Base-by-base conservation (phyloP, 2,113 vertebrate genomes). In the Nyctibius bracteatus region DNA sequence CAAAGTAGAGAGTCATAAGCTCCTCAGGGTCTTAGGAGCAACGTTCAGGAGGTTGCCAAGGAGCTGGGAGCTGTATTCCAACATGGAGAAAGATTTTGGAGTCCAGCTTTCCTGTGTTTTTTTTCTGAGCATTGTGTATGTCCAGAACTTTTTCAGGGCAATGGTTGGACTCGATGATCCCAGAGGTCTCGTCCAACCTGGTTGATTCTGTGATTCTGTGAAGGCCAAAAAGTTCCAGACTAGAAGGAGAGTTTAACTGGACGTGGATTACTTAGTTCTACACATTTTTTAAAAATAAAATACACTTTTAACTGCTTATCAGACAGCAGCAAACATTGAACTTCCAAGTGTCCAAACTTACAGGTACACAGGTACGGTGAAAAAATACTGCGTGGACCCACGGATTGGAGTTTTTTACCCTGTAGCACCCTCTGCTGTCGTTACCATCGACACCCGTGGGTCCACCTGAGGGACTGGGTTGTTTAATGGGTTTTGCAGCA, bases 351-450 rank as follows among this genome's bases (percentile, higher is more conserved):
- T 30, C 14, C 1, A 35, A 16, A 57, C 8, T 17, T 4, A 3
- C 44, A 51, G n/a, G 16, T 33, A 5, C 1, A 0, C 15, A 9
- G 28, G 2, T 0, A 3, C 0, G 1, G 20, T 12, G 23, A 20
- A 5, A 8, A 59, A 55, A 0, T 2, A 1, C 4, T 12, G n/a
- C 8, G 0, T 12, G 12, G 8, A 5, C 28, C 5, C 22, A 3
- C 2, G 9, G 21, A 2, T 21, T 24, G 87, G 57, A 12, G 12
- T 37, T 23, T 7, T 12, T 16, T 62, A 43, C 8, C 72, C 78
- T 71, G 72, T 10, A 95, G 95, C 92, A 63, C 91, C 92, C 95
- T 92, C 91, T 97, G 94, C 91, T 66, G 95, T 74, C 43, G 37
- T 7, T 8, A 6, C 0, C 21, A 0, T 4, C 17, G 46, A 10